Conservation (phyloP, 2,113 vertebrate genomes). For the Silurus asotus region DNA sequence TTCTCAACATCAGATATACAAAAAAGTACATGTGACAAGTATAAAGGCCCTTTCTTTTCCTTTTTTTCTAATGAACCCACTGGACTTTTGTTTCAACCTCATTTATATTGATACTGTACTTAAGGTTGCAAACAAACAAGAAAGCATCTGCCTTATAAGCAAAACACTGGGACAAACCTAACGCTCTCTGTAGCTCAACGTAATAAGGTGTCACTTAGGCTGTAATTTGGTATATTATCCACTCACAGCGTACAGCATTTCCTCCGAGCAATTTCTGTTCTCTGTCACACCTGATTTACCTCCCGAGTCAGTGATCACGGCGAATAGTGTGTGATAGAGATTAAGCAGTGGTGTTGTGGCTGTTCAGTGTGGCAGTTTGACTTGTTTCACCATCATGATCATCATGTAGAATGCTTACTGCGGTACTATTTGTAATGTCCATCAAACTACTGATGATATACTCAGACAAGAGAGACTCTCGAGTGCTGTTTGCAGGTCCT, state of each 20-base stretch:
- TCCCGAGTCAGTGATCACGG: background rate
- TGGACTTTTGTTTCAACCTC: background rate
- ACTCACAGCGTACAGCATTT: background rate
- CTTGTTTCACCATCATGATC: background rate
- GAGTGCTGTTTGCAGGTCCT: background rate
- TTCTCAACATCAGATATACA: no score
- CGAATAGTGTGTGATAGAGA: background rate
- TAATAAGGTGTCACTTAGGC: constrained; percentile 16
- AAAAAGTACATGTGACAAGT: no score
- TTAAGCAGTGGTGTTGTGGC: background rate
- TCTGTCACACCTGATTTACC: constrained; percentile 8
- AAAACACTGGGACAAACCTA: background rate
- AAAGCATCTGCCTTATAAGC: background rate
- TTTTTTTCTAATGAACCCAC: no score
- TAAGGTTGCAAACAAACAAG: background rate
- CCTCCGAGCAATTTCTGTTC: background rate
- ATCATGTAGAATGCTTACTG: background rate
- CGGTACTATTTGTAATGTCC: no score
- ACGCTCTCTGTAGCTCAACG: background rate
- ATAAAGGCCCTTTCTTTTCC: no score
- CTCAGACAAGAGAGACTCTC: background rate
- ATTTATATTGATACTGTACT: background rate
- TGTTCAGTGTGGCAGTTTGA: background rate
- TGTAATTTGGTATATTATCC: constrained; percentile 17
- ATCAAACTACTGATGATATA: background rate